phyloP scores from a whole-genome alignment of 2,113 vertebrate species.

The Crocuta crocuta region DNA sequence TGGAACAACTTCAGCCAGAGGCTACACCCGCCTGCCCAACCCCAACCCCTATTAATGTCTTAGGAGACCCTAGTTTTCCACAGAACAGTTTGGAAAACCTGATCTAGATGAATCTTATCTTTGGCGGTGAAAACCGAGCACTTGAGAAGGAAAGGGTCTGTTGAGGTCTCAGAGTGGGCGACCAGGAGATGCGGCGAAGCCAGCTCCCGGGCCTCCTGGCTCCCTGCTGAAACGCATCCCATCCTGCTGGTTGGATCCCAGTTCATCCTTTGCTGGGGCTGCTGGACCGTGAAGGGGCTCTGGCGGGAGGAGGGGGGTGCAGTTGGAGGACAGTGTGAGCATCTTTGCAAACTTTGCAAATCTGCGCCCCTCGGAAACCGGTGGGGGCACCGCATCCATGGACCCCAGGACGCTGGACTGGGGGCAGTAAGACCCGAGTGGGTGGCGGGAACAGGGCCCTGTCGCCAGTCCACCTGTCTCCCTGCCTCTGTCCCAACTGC shows the following conservation, averaged over 20 bases:
- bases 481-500: background rate
- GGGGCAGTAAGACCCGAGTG: background rate
- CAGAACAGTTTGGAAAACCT: background rate
- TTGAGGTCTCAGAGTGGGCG: background rate
- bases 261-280: fast-evolving
- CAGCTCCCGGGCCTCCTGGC: background rate
- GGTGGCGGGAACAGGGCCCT: background rate
- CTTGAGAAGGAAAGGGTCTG: background rate
- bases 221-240: background rate
- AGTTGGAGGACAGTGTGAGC: background rate
- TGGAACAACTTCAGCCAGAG: background rate
- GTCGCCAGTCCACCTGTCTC: background rate
- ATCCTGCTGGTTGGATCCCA: background rate
- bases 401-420: background rate
- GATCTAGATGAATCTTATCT: background rate
- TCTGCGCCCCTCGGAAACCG: background rate
- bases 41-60: background rate
- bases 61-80: background rate
- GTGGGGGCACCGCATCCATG: background rate
- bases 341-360: background rate
- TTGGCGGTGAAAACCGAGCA: background rate
- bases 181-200: background rate
- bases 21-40: background rate
- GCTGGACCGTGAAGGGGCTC: background rate
- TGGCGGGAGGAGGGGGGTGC: background rate